phyloP scores from a whole-genome alignment of 2,888 invertebrate species.

The Acleris holmiana region DNA sequence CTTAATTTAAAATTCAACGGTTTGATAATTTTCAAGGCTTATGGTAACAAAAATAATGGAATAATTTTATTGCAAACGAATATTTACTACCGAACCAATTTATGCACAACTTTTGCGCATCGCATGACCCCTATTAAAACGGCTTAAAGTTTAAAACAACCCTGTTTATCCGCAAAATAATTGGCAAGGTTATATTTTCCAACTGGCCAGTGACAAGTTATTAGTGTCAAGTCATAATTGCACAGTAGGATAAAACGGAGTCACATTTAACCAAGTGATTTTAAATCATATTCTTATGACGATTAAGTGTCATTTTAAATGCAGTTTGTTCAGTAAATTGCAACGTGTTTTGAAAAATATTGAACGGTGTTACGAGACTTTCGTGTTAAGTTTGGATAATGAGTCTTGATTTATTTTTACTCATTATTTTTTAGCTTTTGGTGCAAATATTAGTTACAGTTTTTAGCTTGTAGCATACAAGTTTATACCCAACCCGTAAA shows the following conservation, averaged over 20 bases:
- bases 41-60: no score
- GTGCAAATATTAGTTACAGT: no score
- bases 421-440: not conserved
- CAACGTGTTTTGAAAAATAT: constrained; percentile 11
- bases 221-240: constrained; percentile 46
- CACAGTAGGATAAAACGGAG: constrained; percentile 16
- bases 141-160: constrained; percentile 2
- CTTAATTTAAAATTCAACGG: no score
- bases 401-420: not conserved
- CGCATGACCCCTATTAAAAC: constrained; percentile 11
- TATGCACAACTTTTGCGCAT: not conserved
- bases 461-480: no score
- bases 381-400: constrained; percentile 26
- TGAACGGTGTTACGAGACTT: constrained; percentile 6
- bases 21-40: no score
- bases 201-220: constrained; percentile 44
- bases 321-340: not conserved
- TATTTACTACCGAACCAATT: no score
- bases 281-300: constrained; percentile 6
- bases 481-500: no score
- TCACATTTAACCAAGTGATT: constrained; percentile 3
- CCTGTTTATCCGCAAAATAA: constrained; percentile 8
- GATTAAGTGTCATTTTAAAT: constrained; percentile 12
- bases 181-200: constrained; percentile 35
- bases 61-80: no score